Evolutionary conservation across 2,888 invertebrate genomes (phyloP), one percentile per base, ranked within the genome.

Genomic region (Orchestes rusci): DNA sequence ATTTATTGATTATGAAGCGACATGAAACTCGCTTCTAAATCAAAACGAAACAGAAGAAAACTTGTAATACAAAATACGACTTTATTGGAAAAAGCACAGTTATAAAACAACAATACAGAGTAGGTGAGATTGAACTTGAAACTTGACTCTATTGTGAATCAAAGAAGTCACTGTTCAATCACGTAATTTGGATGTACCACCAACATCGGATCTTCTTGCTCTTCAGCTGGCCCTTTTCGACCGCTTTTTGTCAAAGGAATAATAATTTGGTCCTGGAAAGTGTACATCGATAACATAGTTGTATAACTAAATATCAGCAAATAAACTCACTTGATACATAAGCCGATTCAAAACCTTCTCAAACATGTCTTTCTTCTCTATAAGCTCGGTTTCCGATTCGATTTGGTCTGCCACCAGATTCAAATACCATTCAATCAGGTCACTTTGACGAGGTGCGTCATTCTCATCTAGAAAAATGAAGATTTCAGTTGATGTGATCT

Each of bases 111-210:
- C n/a, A n/a, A n/a, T n/a, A n/a, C n/a, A n/a, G n/a, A n/a, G n/a
- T n/a, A n/a, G n/a, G n/a, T n/a, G n/a, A n/a, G n/a, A n/a, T n/a
- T n/a, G n/a, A n/a, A n/a, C n/a, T n/a, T n/a, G n/a, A n/a, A n/a
- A n/a, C n/a, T n/a, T n/a, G n/a, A n/a, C n/a, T n/a, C n/a, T n/a
- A n/a, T n/a, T n/a, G n/a, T n/a, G n/a, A n/a, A n/a, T n/a, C n/a
- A n/a, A n/a, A n/a, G n/a, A n/a, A n/a, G n/a, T 15, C 47, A 50
- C 50, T 68, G 70, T 53, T 92, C 89, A 33, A 91, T 76, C 34
- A 90, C 80, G 65, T 94, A 97, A 71, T 96, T 95, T 1, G 97
- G 97, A 75, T 99, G 96, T 1, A 96, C 95, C 12, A 96, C 90
- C 3, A 97, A 69, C 30, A 90, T 66, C 0, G 93, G 91, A 68